Evolutionary conservation across 1,140 invertebrate species (phyloP), one percentile per base, ranked within the genome.

Genomic region (Lasaia peninsularis): DNA sequence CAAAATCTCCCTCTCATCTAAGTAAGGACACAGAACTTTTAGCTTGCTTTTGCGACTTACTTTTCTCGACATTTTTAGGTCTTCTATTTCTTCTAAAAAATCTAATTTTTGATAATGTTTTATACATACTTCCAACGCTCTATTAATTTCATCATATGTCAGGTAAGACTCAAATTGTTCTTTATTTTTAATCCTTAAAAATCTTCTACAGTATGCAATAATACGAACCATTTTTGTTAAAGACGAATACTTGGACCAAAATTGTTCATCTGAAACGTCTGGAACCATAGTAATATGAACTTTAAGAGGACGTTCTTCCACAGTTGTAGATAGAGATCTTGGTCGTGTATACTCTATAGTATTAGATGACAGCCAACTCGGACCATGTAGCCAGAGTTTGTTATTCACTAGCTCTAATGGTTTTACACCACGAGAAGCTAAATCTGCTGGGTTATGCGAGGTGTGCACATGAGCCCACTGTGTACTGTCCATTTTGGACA

Each of bases 401-500:
- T 21, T 40, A 24, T 37, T 52, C 2, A 31, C 31, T 31, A 56
- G 18, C 14, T 21, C 40, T 14, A 31, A 32, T 1, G 33, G 55
- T 8, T 33, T 58, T 14, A 55, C 7, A 16, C 89, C 89, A 52
- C 88, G 60, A 5, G 86, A 88, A 5, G 75, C 53, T 2, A 68
- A 52, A 70, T 91, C 89, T 5, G 86, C 86, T 21, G 87, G 83
- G 67, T 91, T 91, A 1, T 80, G 51, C 12, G 52, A 35, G 1
- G 80, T 70, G 8, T 54, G 51, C 0, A 91, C 73, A 65, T 91
- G 82, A 21, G 37, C 14, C 91, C 89, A 91, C 14, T 80, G 49
- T 4, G 54, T 35, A 4, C 40, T 34, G 20, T 54, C 34, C 9
- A 71, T 60, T 11, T 63, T 56, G 12, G 57, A 52, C 53, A 73